Base-by-base conservation (phyloP, 2,797 vertebrate genomes). In the Hozukius guyotensis region DNA sequence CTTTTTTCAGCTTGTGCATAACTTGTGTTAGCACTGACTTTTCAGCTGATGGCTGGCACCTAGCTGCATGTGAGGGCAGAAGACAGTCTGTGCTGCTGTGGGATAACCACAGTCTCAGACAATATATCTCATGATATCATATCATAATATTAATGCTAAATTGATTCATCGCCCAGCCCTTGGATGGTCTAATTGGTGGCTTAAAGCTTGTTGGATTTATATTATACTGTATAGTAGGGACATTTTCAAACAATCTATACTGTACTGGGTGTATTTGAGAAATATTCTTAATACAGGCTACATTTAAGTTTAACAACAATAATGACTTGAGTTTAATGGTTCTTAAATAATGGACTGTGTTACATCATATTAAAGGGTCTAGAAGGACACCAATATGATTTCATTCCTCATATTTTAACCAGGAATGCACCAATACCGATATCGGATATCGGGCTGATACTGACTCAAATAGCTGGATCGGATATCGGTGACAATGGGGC, bases 381-480 rank as follows among this genome's bases (percentile, higher is more conserved):
- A 29, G 76, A 60, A 62, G 4, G 8, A 55, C 12, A 72, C 13
- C 14, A 60, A 29, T 25, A 42, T 67, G 70, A 80, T 62, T 27
- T 55, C 24, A 70, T 34, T 29, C 11, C 29, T 73, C n/a, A 34
- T 61, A 63, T 72, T 81, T 31, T 46, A 46, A 46, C 16, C 16
- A 46, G 42, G 42, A 18, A 46, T 46, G 0, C 16, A 46, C 42
- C 42, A 18, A 42, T 42, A 42, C 38, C 0, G 42, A 46, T 46
- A 46, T 46, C 0, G 14, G 42, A 46, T 46, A 18, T 46, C 16
- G 16, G 42, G 42, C 16, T 0, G 0, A 46, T 46, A 46, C 42
- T 46, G 42, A 46, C 42, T 46, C 16, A 18, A 8, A 46, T 46
- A 18, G 6, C 14, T 46, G 42, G 42, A 46, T 46, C 16, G 16